Conservation (phyloP, 1,140 invertebrate species). For the Drosophila bipectinata region DNA sequence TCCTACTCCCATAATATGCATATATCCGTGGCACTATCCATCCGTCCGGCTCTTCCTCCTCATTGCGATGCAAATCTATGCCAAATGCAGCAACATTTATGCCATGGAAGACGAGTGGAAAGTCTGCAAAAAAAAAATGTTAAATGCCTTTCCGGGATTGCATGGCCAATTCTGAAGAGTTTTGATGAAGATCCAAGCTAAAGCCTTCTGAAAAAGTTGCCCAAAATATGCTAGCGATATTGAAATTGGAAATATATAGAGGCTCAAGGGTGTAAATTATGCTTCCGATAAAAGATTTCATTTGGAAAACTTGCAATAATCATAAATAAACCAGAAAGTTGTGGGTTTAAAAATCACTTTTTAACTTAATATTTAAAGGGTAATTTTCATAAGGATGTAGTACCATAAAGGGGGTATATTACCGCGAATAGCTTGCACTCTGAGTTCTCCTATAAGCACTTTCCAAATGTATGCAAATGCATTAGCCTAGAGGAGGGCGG, state of each 20-base stretch:
- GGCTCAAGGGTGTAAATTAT: not conserved
- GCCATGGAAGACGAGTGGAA: conserved; percentile 16
- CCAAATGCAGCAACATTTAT: conserved; percentile 75
- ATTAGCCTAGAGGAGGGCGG: conserved; percentile 28
- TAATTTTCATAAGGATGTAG: not conserved
- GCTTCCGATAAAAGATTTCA: no score
- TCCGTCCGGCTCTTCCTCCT: not conserved
- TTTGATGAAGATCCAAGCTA: not conserved
- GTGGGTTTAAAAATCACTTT: no score
- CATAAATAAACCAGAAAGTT: not conserved
- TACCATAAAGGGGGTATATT: not conserved
- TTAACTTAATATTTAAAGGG: not conserved
- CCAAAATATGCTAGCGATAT: not conserved
- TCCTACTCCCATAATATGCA: not conserved
- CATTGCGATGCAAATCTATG: conserved; percentile 81
- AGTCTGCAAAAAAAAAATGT: conserved; percentile 38
- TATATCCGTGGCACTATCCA: not conserved
- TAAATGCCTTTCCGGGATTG: conserved; percentile 51
- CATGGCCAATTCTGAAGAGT: not conserved
- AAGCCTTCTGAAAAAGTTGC: not conserved
- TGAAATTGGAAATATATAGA: not conserved
- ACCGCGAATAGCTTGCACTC: conserved; percentile 24
- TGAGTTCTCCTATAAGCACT: conserved; percentile 10
- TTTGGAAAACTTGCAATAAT: no score
- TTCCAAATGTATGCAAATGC: conserved; percentile 53